Conservation (phyloP, 2,888 invertebrate genomes). For the Halictus ligatus region DNA sequence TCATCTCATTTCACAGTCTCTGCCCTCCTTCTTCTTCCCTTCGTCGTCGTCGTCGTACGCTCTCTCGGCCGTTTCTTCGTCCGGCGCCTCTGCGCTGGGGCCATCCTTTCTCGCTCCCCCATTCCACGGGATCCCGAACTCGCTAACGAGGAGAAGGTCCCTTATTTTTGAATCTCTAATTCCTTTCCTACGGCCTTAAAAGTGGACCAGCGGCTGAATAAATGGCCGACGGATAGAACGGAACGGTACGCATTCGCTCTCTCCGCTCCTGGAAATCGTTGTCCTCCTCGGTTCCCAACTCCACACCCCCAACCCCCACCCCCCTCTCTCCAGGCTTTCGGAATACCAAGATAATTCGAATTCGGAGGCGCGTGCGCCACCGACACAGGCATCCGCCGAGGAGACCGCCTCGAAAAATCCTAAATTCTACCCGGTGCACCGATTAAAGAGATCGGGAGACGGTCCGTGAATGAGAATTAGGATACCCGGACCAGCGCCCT, state of each 20-base stretch:
- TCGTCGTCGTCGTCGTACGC: background rate
- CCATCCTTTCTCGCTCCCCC: constrained; percentile 16
- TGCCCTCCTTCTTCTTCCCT: constrained; percentile 10
- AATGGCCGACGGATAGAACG: constrained; percentile 50
- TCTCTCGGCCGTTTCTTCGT: background rate
- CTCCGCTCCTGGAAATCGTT: constrained; percentile 35
- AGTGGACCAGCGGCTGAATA: constrained; percentile 14
- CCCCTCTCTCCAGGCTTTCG: background rate
- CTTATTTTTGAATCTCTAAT: constrained; percentile 72
- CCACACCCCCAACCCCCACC: background rate
- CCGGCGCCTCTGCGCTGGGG: background rate
- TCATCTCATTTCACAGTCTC: constrained; percentile 66
- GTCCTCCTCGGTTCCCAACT: background rate
- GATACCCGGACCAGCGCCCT: constrained; percentile 12
- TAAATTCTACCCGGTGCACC: constrained; percentile 69
- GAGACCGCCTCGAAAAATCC: constrained; percentile 67
- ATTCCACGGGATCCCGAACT: constrained; percentile 50
- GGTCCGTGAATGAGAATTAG: constrained; percentile 72
- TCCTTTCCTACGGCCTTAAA: constrained; percentile 47
- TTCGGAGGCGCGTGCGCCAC: constrained; percentile 63
- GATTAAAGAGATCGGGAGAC: constrained; percentile 74
- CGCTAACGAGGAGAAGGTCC: constrained; percentile 64
- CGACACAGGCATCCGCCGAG: constrained; percentile 38
- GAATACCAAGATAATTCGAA: constrained; percentile 55
- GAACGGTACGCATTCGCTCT: constrained; percentile 22